Evolutionary conservation across 2,113 vertebrate genomes (phyloP), one percentile per base, ranked within the genome.

Genomic region (Entomyzon cyanotis): DNA sequence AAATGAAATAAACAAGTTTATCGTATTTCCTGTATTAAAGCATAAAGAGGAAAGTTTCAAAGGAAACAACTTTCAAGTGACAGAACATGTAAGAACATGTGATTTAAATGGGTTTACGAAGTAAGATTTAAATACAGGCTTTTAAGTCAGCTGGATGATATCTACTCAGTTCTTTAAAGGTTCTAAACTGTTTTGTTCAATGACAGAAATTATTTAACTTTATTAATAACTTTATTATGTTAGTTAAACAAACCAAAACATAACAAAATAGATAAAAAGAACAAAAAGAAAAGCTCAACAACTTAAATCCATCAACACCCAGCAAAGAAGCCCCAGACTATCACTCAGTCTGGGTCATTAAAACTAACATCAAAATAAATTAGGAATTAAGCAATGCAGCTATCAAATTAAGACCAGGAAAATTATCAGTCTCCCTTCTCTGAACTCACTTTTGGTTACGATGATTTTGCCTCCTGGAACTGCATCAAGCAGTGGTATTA

Each of bases 1-100:
- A 97, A 97, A 97, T 87, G 69, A 94, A 97, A 95, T 97, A 98
- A 97, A 97, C 96, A 98, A 97, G 68, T 97, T 98, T 97, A 98
- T 97, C 96, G 3, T 82, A 58, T 96, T 98, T 97, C 95, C 94
- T 96, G 93, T 87, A 88, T 84, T 42, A 81, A 96, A 95, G 77
- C 82, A 91, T 86, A 49, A 77, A 96, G 55, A 60, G 21, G 22
- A 91, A 94, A 84, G 79, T 97, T 98, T 97, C 92, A 95, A 97
- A 97, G 87, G 90, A 85, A 95, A 90, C 62, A 94, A 96, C 89
- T 97, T 95, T 94, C 58, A 89, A 89, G 47, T 52, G 92, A 71
- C 69, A 90, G 47, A 88, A 84, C 59, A 84, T 88, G 75, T 92
- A 73, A 97, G 73, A 95, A 80, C 78, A 87, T 74, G 74, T 89